Percentiles rank a stretch among this genome's conserved stretches.
phyloP scores from a whole-genome alignment of 2,113 vertebrate genomes.

The Dicaeum eximium region DNA sequence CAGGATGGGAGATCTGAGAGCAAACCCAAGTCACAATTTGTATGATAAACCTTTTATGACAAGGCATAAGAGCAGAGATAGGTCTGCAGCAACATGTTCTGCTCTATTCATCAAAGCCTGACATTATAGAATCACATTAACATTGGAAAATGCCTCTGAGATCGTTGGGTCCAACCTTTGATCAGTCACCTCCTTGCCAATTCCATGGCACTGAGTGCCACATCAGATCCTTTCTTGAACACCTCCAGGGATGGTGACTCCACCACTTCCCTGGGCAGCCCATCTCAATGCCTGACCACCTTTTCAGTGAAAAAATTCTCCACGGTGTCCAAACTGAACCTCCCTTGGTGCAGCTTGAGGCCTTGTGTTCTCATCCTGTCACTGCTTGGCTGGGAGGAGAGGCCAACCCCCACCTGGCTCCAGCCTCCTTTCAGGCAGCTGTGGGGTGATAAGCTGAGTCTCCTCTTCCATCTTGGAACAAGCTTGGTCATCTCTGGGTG shows the following conservation, averaged over 20 bases:
- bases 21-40: background rate
- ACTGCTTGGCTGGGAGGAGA: background rate
- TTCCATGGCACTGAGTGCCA: background rate
- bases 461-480: background rate
- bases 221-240: background rate
- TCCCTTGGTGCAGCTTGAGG: too few relatives aligned
- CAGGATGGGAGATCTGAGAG: background rate
- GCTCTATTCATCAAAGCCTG: background rate
- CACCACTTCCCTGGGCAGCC: background rate
- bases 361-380: background rate
- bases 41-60: background rate
- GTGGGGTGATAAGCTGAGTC: background rate
- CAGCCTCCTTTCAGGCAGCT: background rate
- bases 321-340: background rate
- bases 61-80: background rate
- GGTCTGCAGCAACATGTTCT: rapidly evolving
- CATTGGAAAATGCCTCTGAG: background rate
- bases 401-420: background rate
- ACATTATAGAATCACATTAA: rapidly evolving
- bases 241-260: background rate
- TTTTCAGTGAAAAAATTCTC: background rate
- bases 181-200: too few relatives aligned
- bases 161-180: background rate
- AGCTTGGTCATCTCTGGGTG: background rate
- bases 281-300: background rate